Evolutionary conservation across 2,888 invertebrate species (phyloP).

Genomic region (Phortica magna): DNA sequence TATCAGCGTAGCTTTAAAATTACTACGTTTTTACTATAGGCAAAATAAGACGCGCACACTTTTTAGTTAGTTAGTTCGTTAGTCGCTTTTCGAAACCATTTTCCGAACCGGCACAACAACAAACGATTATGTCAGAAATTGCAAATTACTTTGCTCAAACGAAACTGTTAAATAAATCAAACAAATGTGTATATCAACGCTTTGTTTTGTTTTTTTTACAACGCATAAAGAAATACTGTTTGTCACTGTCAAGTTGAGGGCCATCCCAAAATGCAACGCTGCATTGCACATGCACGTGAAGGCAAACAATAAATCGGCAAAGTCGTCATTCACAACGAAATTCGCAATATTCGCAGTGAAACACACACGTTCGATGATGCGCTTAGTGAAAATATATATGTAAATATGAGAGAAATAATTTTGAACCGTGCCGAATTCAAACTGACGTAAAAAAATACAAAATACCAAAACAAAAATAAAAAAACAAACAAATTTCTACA

Average conservation of each 20-base stretch:
- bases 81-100: background rate
- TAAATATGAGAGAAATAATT: background rate
- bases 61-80: too few relatives aligned
- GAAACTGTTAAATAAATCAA: slow-evolving; percentile 4
- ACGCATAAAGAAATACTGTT: background rate
- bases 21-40: slow-evolving; percentile 12
- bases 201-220: background rate
- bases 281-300: too few relatives aligned
- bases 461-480: slow-evolving; percentile 21
- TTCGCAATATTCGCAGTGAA: too few relatives aligned
- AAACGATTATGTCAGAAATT: background rate
- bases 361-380: too few relatives aligned
- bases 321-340: too few relatives aligned
- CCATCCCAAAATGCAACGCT: background rate
- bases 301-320: too few relatives aligned
- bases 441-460: slow-evolving; percentile 16
- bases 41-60: too few relatives aligned
- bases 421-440: background rate
- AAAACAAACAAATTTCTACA: slow-evolving; percentile 21
- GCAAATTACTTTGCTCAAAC: background rate
- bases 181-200: background rate
- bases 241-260: background rate
- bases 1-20: slow-evolving; percentile 13
- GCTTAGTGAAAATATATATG: background rate
- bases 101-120: background rate